These are phyloP conservation scores for Chaetodon trifasciatus DNA, from an alignment of 2,797 vertebrate genomes.

Conservation along the genomic window DNA sequence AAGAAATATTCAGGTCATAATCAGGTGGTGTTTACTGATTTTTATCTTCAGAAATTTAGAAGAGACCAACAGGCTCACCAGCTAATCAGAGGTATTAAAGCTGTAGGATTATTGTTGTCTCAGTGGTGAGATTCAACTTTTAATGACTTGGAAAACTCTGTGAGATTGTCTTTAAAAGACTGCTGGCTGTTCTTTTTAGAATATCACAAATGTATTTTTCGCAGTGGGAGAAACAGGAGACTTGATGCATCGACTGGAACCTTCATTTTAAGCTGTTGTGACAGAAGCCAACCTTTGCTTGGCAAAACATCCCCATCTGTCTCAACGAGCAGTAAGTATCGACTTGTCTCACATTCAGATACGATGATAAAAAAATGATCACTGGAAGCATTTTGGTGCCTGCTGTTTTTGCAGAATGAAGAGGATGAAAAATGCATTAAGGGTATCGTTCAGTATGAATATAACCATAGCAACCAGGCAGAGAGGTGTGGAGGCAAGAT, in stretches of 20 bases:
- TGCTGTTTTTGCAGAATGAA: slow-evolving; percentile 31
- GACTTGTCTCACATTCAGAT: slow-evolving; percentile 14
- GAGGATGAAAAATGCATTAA: slow-evolving; percentile 28
- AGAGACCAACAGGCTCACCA: neutral
- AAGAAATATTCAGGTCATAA: slow-evolving; percentile 20
- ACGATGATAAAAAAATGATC: neutral
- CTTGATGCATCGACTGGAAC: neutral
- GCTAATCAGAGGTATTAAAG: neutral
- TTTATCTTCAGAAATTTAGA: slow-evolving; percentile 4
- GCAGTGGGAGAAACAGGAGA: neutral
- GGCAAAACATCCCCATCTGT: slow-evolving; percentile 5
- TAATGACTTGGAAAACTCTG: neutral
- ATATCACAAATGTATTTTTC: neutral
- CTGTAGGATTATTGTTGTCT: neutral
- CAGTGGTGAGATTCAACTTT: neutral
- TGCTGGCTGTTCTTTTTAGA: neutral
- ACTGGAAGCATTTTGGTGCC: slow-evolving; percentile 4
- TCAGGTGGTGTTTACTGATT: slow-evolving; percentile 14
- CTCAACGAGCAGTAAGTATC: neutral
- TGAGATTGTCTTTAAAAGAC: neutral
- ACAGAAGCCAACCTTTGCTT: neutral
- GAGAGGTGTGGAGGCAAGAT: slow-evolving; percentile 8
- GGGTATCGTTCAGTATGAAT: slow-evolving; percentile 28
- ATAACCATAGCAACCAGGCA: slow-evolving; percentile 51
- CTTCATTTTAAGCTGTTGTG: neutral